Evolutionary conservation across 2,797 vertebrate species (phyloP).

Genomic region (Lagocephalus sceleratus): DNA sequence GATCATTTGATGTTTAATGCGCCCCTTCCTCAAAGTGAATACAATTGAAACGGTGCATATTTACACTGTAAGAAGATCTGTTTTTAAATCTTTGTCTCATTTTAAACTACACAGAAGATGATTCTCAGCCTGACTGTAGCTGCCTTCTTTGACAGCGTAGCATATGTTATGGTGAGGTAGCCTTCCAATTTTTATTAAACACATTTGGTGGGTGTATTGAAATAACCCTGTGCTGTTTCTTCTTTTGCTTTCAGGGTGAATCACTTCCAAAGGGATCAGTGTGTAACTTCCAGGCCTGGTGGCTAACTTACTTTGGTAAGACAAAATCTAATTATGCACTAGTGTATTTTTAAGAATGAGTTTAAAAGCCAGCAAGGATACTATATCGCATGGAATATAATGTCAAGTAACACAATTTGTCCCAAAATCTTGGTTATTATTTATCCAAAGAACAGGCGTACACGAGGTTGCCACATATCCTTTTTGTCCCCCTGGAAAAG

Average conservation of each 20-base stretch:
- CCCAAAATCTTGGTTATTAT: too few species aligned
- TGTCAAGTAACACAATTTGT: too few species aligned
- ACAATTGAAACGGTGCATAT: slow-evolving; percentile 22
- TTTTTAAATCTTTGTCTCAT: slow-evolving; percentile 17
- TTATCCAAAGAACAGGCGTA: too few species aligned
- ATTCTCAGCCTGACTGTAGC: slow-evolving; percentile 79
- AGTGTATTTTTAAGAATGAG: slow-evolving; percentile 5
- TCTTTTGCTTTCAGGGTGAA: slow-evolving; percentile 64
- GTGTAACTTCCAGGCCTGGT: slow-evolving; percentile 83
- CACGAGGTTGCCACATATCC: too few species aligned
- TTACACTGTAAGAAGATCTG: not conserved
- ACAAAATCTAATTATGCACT: slow-evolving; percentile 30
- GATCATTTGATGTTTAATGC: slow-evolving; percentile 41
- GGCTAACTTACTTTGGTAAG: slow-evolving; percentile 85
- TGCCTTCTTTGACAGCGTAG: slow-evolving; percentile 80
- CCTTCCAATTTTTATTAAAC: slow-evolving; percentile 19
- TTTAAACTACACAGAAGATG: slow-evolving; percentile 75
- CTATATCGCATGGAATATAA: too few species aligned
- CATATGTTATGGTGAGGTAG: slow-evolving; percentile 82
- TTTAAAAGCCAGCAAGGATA: slow-evolving; percentile 1
- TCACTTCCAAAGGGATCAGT: slow-evolving; percentile 72
- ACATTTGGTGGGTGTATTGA: slow-evolving; percentile 3
- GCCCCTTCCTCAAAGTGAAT: slow-evolving; percentile 26
- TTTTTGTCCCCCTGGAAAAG: too few species aligned
- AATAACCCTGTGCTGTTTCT: slow-evolving; percentile 12